These are phyloP conservation scores for Phalanger gymnotis DNA, from an alignment of 2,797 vertebrate genomes.

Conservation along the genomic window DNA sequence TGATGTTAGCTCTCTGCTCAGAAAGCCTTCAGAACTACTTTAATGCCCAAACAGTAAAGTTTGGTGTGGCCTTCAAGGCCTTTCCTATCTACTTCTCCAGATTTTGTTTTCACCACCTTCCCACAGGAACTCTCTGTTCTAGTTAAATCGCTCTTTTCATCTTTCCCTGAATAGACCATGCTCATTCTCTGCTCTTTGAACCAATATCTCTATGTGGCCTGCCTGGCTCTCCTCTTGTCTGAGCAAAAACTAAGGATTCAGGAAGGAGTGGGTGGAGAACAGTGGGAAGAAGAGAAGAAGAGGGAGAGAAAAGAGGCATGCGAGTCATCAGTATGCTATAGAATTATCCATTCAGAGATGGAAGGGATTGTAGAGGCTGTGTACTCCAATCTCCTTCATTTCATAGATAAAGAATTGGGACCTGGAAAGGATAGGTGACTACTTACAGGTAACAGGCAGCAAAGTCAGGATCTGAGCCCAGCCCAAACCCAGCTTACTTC, in stretches of 20 bases:
- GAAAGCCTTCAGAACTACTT: not conserved
- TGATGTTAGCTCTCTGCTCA: not conserved
- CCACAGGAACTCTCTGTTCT: not conserved
- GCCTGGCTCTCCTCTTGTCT: not conserved
- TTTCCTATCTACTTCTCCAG: not conserved
- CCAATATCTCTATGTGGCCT: not conserved
- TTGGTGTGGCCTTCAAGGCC: not conserved
- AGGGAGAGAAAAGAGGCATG: not conserved
- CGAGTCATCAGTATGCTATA: not conserved
- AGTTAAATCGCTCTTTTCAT: not conserved
- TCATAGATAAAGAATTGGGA: not conserved
- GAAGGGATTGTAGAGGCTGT: not conserved
- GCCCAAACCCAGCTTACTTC: not conserved
- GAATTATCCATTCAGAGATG: not conserved
- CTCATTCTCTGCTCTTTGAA: not conserved
- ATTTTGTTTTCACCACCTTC: not conserved
- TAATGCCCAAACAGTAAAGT: not conserved
- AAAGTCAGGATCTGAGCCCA: not conserved
- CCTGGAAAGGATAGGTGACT: not conserved
- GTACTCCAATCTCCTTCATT: not conserved
- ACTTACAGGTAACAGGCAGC: not conserved
- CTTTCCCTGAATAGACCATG: not conserved
- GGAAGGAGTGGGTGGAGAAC: not conserved
- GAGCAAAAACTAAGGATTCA: not conserved
- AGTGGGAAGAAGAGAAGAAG: not conserved